phyloP scores from a whole-genome alignment of 2,113 vertebrate genomes.

The Setophaga petechia region DNA sequence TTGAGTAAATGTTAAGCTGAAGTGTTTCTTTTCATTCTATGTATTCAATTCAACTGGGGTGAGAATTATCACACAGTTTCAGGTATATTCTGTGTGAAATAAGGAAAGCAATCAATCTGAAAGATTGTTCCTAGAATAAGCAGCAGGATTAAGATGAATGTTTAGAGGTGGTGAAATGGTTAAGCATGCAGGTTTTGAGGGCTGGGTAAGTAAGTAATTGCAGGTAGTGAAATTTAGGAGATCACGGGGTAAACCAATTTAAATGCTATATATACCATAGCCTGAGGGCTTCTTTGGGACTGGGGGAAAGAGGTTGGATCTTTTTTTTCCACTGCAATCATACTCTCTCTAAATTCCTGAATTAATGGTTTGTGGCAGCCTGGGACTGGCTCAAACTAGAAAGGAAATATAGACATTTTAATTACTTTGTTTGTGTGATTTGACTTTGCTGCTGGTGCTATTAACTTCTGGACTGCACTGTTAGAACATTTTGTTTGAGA shows the following conservation, averaged over 20 bases:
- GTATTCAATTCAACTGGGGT: background rate
- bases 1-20: background rate
- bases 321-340: conserved; percentile 76
- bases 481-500: conserved; percentile 67
- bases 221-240: conserved; percentile 34
- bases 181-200: conserved; percentile 23
- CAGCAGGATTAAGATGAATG: background rate
- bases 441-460: conserved; percentile 71
- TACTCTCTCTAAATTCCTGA: conserved; percentile 69
- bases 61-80: background rate
- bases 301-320: background rate
- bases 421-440: conserved; percentile 76
- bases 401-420: conserved; percentile 63
- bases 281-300: conserved; percentile 43
- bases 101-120: background rate
- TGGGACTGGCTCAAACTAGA: conserved; percentile 73
- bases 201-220: conserved; percentile 35
- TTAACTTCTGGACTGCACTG: conserved; percentile 51
- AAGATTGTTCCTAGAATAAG: background rate
- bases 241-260: conserved; percentile 59
- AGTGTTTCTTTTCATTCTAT: background rate
- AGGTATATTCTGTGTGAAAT: background rate
- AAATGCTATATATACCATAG: conserved; percentile 40
- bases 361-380: conserved; percentile 75
- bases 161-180: background rate